Percentiles rank a stretch among this genome's conserved stretches.
phyloP scores from a whole-genome alignment of 2,888 invertebrate species.

The Microctonus aethiopoides region DNA sequence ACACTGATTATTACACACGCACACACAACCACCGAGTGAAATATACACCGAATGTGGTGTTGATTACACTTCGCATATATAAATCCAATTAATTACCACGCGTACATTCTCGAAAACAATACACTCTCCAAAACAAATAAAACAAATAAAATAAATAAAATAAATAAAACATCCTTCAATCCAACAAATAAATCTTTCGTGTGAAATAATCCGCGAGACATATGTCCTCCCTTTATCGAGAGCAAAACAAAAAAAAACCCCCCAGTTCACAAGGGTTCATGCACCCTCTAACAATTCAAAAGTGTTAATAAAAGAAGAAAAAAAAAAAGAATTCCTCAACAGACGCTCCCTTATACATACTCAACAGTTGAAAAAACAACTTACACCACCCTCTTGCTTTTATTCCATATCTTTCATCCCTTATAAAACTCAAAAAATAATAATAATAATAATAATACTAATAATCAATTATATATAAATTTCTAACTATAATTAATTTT shows the following conservation, averaged over 20 bases:
- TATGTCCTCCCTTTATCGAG: not conserved
- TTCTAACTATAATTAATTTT: too few relatives aligned
- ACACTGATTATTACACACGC: slow-evolving; percentile 18
- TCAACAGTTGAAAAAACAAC: not conserved
- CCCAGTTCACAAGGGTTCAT: not conserved
- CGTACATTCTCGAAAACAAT: not conserved
- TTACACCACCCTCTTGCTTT: not conserved
- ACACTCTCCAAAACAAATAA: not conserved
- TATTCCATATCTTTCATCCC: not conserved
- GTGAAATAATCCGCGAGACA: not conserved
- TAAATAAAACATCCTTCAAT: not conserved
- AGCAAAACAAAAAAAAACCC: not conserved
- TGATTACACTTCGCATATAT: slow-evolving; percentile 8
- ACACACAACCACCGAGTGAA: not conserved
- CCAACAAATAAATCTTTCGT: not conserved
- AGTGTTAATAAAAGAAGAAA: not conserved
- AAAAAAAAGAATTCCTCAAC: not conserved
- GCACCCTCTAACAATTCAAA: not conserved
- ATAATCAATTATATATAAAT: too few relatives aligned
- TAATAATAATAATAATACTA: too few relatives aligned
- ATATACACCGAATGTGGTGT: not conserved
- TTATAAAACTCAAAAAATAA: not conserved
- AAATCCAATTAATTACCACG: not conserved
- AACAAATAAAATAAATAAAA: not conserved
- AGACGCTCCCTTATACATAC: not conserved